Evolutionary conservation across 2,797 vertebrate genomes (phyloP).

Genomic region (Mallotus villosus): DNA sequence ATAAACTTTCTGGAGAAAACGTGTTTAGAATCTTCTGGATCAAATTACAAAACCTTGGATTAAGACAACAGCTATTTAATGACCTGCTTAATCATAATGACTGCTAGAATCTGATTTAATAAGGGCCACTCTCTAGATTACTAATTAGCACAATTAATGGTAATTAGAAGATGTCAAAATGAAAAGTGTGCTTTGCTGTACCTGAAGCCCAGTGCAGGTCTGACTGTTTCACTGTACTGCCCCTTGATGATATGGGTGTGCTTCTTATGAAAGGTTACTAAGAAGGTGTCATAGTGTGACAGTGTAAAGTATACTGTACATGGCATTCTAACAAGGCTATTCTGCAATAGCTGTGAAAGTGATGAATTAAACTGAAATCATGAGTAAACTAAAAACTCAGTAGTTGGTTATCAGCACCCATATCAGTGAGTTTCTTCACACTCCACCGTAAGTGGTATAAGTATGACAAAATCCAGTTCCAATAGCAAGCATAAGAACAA

Average conservation of each 20-base stretch:
- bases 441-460: neutral
- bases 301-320: too few relatives aligned
- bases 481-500: conserved; percentile 7
- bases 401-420: too few relatives aligned
- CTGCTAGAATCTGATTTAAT: conserved; percentile 43
- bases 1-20: neutral
- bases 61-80: conserved; percentile 34
- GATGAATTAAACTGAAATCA: too few relatives aligned
- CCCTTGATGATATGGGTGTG: too few relatives aligned
- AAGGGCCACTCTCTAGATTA: conserved; percentile 27
- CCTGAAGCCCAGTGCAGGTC: conserved; percentile 3
- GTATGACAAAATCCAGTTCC: neutral
- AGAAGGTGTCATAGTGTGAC: too few relatives aligned
- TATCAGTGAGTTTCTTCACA: too few relatives aligned
- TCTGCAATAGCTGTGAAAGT: too few relatives aligned
- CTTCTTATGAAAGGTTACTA: too few relatives aligned
- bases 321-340: too few relatives aligned
- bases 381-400: too few relatives aligned
- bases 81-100: conserved; percentile 44
- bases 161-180: conserved; percentile 45
- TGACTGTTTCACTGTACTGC: neutral
- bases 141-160: conserved; percentile 44
- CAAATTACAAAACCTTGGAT: conserved; percentile 16
- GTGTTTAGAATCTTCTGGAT: neutral
- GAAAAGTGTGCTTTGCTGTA: conserved; percentile 21